Evolutionary conservation across 2,113 vertebrate species (phyloP).

Genomic region (Pseudolaguvia tuberculata): DNA sequence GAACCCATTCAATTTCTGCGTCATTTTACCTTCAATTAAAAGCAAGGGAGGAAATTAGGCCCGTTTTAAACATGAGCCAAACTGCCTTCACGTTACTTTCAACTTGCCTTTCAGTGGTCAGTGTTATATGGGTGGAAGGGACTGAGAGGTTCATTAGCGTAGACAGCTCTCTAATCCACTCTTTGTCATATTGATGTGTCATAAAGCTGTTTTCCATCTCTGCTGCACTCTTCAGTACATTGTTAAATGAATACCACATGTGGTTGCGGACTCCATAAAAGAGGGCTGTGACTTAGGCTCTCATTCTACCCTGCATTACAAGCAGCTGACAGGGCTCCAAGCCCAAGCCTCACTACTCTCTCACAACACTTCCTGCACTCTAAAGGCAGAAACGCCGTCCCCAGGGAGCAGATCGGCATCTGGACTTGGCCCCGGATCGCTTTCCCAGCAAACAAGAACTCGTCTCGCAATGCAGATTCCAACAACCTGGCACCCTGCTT

Average conservation of each 20-base stretch:
- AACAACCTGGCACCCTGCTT: constrained; percentile 69
- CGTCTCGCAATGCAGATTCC: constrained; percentile 66
- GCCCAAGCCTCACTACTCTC: constrained; percentile 53
- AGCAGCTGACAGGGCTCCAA: constrained; percentile 63
- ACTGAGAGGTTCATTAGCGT: constrained; percentile 53
- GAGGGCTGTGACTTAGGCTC: constrained; percentile 64
- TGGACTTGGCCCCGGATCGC: constrained; percentile 77
- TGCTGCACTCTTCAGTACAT: constrained; percentile 52
- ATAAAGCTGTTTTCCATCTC: constrained; percentile 66
- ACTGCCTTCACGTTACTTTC: constrained; percentile 40
- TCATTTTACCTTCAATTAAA: constrained; percentile 30
- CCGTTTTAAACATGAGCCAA: constrained; percentile 52
- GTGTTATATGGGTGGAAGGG: constrained; percentile 46
- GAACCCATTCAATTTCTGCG: constrained; percentile 36
- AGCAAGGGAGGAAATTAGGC: constrained; percentile 51
- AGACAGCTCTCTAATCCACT: constrained; percentile 62
- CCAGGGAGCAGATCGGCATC: constrained; percentile 77
- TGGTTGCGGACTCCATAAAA: constrained; percentile 56
- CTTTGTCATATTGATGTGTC: constrained; percentile 67
- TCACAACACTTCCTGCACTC: constrained; percentile 69
- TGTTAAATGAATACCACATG: constrained; percentile 71
- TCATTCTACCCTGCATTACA: constrained; percentile 61
- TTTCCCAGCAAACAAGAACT: constrained; percentile 88
- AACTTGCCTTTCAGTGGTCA: constrained; percentile 38
- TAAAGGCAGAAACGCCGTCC: constrained; percentile 69